These are phyloP conservation scores for Champsocephalus gunnari DNA, from an alignment of 2,797 vertebrate genomes.

Conservation along the genomic window DNA sequence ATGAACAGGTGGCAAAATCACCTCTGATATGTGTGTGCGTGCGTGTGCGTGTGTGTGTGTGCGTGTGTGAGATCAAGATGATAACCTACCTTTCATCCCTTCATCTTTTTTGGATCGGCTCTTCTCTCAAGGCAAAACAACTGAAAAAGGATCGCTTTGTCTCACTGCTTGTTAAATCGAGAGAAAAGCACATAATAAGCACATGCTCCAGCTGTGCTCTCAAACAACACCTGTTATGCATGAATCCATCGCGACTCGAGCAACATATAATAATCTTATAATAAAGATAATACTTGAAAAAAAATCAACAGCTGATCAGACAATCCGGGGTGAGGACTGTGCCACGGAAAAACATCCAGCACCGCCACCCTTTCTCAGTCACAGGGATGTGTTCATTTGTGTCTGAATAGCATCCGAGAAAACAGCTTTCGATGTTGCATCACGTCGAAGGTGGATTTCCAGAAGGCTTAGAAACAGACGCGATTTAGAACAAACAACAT, in stretches of 20 bases:
- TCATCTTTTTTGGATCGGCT: slow-evolving; percentile 60
- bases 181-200: slow-evolving; percentile 67
- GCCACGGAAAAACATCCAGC: slow-evolving; percentile 55
- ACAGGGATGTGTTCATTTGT: slow-evolving; percentile 75
- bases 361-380: slow-evolving; percentile 72
- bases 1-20: slow-evolving; percentile 83
- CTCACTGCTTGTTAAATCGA: slow-evolving; percentile 65
- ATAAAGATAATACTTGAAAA: slow-evolving; percentile 70
- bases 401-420: slow-evolving; percentile 75
- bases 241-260: slow-evolving; percentile 67
- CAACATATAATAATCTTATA: slow-evolving; percentile 59
- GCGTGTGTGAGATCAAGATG: slow-evolving; percentile 13
- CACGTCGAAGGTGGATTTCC: slow-evolving; percentile 71
- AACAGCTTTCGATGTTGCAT: slow-evolving; percentile 76
- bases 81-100: slow-evolving; percentile 80
- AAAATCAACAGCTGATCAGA: slow-evolving; percentile 77
- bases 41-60: slow-evolving; percentile 10
- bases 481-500: slow-evolving; percentile 26
- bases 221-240: slow-evolving; percentile 84
- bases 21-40: slow-evolving; percentile 53
- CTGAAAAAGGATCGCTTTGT: slow-evolving; percentile 56
- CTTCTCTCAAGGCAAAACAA: slow-evolving; percentile 47
- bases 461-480: slow-evolving; percentile 47
- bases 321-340: slow-evolving; percentile 50
- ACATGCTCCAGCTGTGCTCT: slow-evolving; percentile 72